Conservation (phyloP, 2,888 invertebrate genomes). For the Crocallis elinguaria region DNA sequence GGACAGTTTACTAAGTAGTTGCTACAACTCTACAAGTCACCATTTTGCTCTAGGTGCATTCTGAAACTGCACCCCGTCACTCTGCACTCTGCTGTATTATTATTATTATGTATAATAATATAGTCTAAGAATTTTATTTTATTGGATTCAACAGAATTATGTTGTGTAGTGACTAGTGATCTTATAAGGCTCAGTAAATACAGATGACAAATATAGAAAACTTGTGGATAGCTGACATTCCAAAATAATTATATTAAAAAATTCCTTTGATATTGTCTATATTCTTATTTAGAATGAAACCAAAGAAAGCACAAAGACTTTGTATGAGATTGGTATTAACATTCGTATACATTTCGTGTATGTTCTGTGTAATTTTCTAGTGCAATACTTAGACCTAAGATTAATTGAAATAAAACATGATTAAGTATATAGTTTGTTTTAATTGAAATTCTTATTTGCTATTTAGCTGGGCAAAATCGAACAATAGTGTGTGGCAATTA, state of each 20-base stretch:
- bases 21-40: no score
- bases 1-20: no score
- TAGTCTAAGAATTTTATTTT: no score
- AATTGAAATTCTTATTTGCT: slow-evolving; percentile 7
- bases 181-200: slow-evolving; percentile 1
- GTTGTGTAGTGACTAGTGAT: background rate
- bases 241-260: slow-evolving; percentile 13
- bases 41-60: no score
- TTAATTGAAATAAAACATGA: slow-evolving; percentile 29
- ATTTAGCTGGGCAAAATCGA: background rate
- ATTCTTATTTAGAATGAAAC: slow-evolving; percentile 22
- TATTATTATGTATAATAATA: no score
- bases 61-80: no score
- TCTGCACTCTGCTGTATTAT: no score
- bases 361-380: slow-evolving; percentile 53
- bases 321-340: slow-evolving; percentile 33
- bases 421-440: slow-evolving; percentile 1
- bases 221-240: slow-evolving; percentile 22
- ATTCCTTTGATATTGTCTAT: slow-evolving; percentile 26
- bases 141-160: background rate
- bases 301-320: slow-evolving; percentile 52
- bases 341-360: slow-evolving; percentile 28
- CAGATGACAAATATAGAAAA: background rate
- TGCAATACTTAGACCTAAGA: slow-evolving; percentile 54
- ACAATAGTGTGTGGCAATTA: background rate